phyloP scores from a whole-genome alignment of 2,888 invertebrate species.

The Drosophila helvetica region DNA sequence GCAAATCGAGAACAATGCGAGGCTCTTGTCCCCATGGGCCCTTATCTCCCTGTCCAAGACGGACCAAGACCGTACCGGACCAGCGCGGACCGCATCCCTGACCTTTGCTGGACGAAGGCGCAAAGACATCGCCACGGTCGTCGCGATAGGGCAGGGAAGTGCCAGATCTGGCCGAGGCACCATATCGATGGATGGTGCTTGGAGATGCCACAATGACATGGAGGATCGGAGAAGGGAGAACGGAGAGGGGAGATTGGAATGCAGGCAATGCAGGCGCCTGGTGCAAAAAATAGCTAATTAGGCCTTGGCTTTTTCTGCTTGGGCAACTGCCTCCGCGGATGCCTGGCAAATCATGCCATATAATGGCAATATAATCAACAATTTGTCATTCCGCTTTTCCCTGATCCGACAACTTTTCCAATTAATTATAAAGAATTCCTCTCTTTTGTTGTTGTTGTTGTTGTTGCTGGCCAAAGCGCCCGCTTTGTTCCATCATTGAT shows the following conservation, averaged over 20 bases:
- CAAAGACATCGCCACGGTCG: too few species aligned
- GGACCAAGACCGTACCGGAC: too few species aligned
- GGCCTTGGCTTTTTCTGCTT: not conserved
- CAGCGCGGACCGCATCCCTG: not conserved
- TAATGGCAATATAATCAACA: constrained; percentile 17
- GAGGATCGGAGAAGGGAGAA: not conserved
- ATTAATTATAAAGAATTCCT: not conserved
- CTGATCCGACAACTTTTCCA: not conserved
- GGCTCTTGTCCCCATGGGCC: not conserved
- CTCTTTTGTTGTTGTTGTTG: too few species aligned
- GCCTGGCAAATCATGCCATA: not conserved
- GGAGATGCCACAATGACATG: not conserved
- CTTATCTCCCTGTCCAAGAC: not conserved
- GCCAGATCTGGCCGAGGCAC: not conserved
- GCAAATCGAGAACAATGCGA: constrained; percentile 5
- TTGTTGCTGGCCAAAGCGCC: too few species aligned
- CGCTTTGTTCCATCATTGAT: not conserved
- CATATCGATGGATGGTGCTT: not conserved
- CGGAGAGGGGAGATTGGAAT: too few species aligned
- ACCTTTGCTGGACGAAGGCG: not conserved
- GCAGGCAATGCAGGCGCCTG: not conserved
- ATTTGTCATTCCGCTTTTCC: not conserved
- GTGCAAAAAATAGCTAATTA: not conserved
- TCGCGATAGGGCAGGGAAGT: not conserved
- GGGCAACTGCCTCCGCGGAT: too few species aligned